Conservation (phyloP, 2,888 invertebrate genomes). For the Argyresthia goedartella region DNA sequence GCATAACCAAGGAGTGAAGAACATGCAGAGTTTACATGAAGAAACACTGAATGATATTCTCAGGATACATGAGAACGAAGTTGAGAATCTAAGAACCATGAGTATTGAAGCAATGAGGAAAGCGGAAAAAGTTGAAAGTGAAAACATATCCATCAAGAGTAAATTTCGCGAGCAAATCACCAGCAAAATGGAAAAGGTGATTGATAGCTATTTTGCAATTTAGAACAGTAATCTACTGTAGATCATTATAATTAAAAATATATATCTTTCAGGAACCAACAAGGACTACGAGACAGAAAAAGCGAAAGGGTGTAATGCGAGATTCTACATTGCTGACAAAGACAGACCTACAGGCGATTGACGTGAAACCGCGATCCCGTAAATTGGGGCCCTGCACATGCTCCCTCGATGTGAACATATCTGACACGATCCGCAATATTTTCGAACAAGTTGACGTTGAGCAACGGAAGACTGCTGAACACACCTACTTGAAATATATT, state of each 20-base stretch:
- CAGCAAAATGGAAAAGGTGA: constrained; percentile 29
- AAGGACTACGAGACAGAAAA: no score
- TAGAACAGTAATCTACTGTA: no score
- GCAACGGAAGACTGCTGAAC: constrained; percentile 47
- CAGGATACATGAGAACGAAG: constrained; percentile 62
- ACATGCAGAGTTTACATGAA: constrained; percentile 66
- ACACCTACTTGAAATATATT: constrained; percentile 48
- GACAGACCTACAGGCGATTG: constrained; percentile 47
- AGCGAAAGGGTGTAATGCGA: no score
- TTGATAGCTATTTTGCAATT: neutral
- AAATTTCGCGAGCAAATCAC: constrained; percentile 20
- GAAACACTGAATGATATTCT: constrained; percentile 58
- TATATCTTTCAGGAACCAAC: constrained; percentile 29
- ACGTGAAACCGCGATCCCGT: constrained; percentile 39
- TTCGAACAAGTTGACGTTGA: constrained; percentile 57
- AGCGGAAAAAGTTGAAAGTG: constrained; percentile 49
- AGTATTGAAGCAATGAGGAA: constrained; percentile 57
- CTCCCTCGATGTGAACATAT: constrained; percentile 44
- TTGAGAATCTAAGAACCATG: constrained; percentile 55
- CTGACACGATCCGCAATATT: constrained; percentile 55
- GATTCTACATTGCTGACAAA: constrained; percentile 15
- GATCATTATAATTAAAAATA: no score
- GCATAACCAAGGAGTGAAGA: constrained; percentile 66
- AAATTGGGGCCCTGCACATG: constrained; percentile 51
- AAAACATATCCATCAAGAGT: constrained; percentile 35